Conservation (phyloP, 2,113 vertebrate species). For the Engystomops pustulosus region DNA sequence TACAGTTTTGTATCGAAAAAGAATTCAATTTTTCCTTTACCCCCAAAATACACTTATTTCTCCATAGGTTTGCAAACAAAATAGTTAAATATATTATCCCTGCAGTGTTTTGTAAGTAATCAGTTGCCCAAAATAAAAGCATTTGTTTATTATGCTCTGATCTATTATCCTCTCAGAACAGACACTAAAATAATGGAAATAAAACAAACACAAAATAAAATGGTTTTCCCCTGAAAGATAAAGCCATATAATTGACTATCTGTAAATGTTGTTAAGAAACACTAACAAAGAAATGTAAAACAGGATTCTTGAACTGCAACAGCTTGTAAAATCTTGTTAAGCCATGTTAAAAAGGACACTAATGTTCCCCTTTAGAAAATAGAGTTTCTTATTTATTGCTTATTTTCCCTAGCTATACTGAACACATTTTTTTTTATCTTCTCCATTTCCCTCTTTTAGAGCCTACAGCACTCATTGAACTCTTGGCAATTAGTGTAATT, state of each 20-base stretch:
- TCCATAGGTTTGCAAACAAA: not conserved
- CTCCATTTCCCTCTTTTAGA: conserved; percentile 73
- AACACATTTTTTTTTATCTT: conserved; percentile 69
- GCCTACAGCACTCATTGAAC: conserved; percentile 83
- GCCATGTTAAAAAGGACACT: conserved; percentile 77
- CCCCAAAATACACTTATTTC: not conserved
- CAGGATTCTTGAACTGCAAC: conserved; percentile 75
- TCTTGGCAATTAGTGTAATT: conserved; percentile 96
- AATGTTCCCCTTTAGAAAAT: conserved; percentile 81
- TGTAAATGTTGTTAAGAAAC: conserved; percentile 75
- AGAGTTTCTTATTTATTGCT: conserved; percentile 74
- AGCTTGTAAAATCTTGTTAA: conserved; percentile 83
- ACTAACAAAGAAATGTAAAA: conserved; percentile 82
- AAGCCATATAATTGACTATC: conserved; percentile 74
- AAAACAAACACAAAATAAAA: conserved; percentile 61
- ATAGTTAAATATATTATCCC: conserved; percentile 28
- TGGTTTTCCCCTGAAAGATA: conserved; percentile 73
- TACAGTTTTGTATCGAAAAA: too few species aligned
- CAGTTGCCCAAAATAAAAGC: conserved; percentile 59
- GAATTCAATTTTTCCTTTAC: too few species aligned
- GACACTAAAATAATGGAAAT: conserved; percentile 66
- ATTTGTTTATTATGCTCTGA: conserved; percentile 65
- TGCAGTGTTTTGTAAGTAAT: conserved; percentile 38
- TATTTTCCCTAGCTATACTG: conserved; percentile 75
- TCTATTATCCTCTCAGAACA: conserved; percentile 68